Conservation (phyloP, 1,140 invertebrate genomes). For the Planococcus citri region DNA sequence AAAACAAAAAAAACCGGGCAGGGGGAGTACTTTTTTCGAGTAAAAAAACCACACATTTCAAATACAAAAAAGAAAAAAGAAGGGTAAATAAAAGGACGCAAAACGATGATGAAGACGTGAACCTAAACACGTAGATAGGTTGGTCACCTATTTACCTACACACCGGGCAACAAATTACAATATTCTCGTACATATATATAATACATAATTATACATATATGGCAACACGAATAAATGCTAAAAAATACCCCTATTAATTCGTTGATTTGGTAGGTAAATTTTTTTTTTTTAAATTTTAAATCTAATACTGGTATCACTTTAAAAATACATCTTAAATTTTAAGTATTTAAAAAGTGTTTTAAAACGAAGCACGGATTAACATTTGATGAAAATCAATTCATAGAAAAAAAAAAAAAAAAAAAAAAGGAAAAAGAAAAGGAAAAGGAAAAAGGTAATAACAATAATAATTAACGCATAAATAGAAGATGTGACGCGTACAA, state of each 20-base stretch:
- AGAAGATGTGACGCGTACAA: not conserved
- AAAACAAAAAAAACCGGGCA: no score
- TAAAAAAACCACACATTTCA: no score
- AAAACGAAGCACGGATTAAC: not conserved
- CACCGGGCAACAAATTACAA: no score
- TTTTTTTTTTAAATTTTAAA: no score
- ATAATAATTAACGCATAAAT: not conserved
- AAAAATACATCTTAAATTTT: not conserved
- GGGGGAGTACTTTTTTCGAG: no score
- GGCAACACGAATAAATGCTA: not conserved
- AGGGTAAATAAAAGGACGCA: no score
- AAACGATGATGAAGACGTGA: no score
- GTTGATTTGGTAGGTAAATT: not conserved
- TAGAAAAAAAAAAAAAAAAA: not conserved
- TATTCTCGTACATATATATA: not conserved
- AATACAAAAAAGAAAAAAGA: no score
- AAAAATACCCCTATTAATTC: not conserved
- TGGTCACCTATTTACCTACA: no score
- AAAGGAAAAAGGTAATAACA: not conserved
- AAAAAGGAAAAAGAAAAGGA: no score
- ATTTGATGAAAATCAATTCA: not conserved
- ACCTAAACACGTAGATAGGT: no score
- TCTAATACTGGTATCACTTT: constrained; percentile 7
- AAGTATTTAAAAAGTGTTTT: not conserved
- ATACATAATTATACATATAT: not conserved